Conservation (phyloP, 2,797 vertebrate species). For the Pelodytes ibericus region DNA sequence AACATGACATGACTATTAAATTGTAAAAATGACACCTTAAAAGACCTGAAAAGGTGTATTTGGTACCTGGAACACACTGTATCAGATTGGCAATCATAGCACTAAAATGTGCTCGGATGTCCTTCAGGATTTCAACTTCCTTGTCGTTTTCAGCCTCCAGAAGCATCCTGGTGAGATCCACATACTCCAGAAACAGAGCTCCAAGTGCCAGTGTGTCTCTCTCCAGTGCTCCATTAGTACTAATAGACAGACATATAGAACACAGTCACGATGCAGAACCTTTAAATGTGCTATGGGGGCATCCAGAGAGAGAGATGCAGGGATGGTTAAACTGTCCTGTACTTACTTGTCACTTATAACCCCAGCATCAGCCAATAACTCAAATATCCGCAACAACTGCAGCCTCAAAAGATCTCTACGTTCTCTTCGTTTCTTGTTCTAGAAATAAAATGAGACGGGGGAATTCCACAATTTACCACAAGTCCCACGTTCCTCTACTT, state of each 20-base stretch:
- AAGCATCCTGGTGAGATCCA: constrained; percentile 97
- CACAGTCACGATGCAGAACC: too few relatives aligned
- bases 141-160: constrained; percentile 98
- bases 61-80: constrained; percentile 94
- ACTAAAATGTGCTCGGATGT: constrained; percentile 97
- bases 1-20: too few relatives aligned
- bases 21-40: too few relatives aligned
- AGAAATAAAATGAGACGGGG: constrained; percentile 55
- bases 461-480: too few relatives aligned
- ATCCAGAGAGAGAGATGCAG: too few relatives aligned
- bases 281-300: too few relatives aligned
- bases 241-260: constrained; percentile 63
- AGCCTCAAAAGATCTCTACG: constrained; percentile 90
- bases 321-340: too few relatives aligned
- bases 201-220: constrained; percentile 93
- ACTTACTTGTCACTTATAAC: constrained; percentile 97
- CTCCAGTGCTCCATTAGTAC: constrained; percentile 95
- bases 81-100: constrained; percentile 98
- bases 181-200: constrained; percentile 95
- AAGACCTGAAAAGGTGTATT: too few relatives aligned
- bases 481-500: too few relatives aligned
- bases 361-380: constrained; percentile 94
- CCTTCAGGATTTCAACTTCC: constrained; percentile 96
- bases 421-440: constrained; percentile 98
- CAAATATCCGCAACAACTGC: constrained; percentile 94